Conservation (phyloP, 2,797 vertebrate species). For the Typhlichthys subterraneus region DNA sequence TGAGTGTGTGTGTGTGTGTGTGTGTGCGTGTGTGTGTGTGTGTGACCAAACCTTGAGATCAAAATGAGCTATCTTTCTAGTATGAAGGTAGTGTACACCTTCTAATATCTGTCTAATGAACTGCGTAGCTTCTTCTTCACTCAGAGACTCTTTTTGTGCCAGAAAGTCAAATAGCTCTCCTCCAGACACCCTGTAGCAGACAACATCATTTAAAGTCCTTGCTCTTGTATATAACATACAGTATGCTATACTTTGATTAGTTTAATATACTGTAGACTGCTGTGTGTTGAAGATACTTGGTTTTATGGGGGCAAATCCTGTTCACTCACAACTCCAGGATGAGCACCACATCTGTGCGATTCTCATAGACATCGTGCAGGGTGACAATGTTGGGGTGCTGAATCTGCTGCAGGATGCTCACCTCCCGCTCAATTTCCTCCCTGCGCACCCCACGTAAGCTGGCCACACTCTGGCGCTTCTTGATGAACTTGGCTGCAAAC, state of each 20-base stretch:
- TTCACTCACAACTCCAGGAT: constrained; percentile 84
- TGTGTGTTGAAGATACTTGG: too few species aligned
- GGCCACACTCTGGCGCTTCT: constrained; percentile 89
- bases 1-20: too few species aligned
- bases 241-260: neutral
- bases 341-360: constrained; percentile 93
- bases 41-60: constrained; percentile 87
- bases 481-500: constrained; percentile 96
- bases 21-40: too few species aligned
- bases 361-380: constrained; percentile 92
- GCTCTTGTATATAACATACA: neutral
- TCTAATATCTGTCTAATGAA: constrained; percentile 97
- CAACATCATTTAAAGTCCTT: neutral
- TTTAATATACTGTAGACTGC: neutral
- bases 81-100: constrained; percentile 92
- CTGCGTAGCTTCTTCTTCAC: constrained; percentile 93
- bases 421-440: constrained; percentile 93
- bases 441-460: constrained; percentile 90
- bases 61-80: constrained; percentile 93
- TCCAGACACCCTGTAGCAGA: constrained; percentile 83
- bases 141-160: constrained; percentile 94
- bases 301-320: neutral
- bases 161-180: constrained; percentile 93
- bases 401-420: constrained; percentile 87
- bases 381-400: constrained; percentile 91